Evolutionary conservation across 1,140 invertebrate genomes (phyloP).

Genomic region (Centruroides sculpturatus): DNA sequence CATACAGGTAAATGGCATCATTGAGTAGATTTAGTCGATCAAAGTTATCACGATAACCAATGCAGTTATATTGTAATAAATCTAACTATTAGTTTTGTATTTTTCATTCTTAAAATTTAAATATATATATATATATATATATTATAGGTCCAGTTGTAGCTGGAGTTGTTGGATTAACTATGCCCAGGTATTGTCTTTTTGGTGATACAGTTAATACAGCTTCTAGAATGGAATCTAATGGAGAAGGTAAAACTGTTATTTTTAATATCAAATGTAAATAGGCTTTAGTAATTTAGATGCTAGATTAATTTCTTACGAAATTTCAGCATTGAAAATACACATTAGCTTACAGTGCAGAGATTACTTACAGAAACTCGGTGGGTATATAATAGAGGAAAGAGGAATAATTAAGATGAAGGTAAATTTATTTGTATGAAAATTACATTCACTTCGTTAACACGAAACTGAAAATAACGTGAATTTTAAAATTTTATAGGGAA

Average conservation of each 20-base stretch:
- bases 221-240: conserved; percentile 79
- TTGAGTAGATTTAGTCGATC: neutral
- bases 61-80: no score
- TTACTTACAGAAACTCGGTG: conserved; percentile 61
- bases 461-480: no score
- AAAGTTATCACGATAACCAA: conserved; percentile 9
- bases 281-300: neutral
- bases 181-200: conserved; percentile 42
- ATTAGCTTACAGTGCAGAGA: conserved; percentile 75
- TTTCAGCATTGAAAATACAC: conserved; percentile 57
- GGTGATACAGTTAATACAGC: conserved; percentile 37
- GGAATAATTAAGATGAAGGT: conserved; percentile 41
- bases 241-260: conserved; percentile 44
- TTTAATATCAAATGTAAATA: neutral
- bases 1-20: conserved; percentile 55
- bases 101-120: no score
- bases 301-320: no score
- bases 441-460: no score
- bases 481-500: no score
- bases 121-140: no score
- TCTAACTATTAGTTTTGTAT: no score
- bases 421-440: neutral
- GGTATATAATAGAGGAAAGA: conserved; percentile 60
- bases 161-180: conserved; percentile 86
- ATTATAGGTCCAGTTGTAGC: conserved; percentile 54